Conservation (phyloP, 2,888 invertebrate species). For the Mesopsocus fuscifrons region DNA sequence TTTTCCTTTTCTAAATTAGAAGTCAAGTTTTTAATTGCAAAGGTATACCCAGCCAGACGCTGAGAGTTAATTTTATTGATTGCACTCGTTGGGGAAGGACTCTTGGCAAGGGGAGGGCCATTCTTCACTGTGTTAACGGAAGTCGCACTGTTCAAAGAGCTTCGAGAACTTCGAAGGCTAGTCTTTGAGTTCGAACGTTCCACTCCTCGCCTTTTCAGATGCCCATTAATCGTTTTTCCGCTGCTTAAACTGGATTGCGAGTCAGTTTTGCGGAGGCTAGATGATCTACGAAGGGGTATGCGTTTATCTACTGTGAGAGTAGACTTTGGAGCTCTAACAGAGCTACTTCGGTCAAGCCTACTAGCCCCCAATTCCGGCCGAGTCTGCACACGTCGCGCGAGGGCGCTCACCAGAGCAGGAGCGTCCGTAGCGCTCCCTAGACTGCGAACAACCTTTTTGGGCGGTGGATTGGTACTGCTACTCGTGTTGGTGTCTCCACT, state of each 20-base stretch:
- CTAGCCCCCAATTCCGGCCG: conserved; percentile 8
- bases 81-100: conserved; percentile 22
- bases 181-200: conserved; percentile 61
- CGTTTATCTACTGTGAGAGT: conserved; percentile 18
- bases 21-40: conserved; percentile 29
- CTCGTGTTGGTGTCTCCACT: conserved; percentile 26
- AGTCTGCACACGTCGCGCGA: conserved; percentile 19
- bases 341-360: conserved; percentile 19
- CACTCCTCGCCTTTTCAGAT: conserved; percentile 30
- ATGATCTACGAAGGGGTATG: conserved; percentile 24
- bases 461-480: conserved; percentile 20
- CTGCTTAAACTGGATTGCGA: conserved; percentile 19
- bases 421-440: conserved; percentile 12
- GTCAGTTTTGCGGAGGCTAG: conserved; percentile 25
- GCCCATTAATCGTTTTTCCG: conserved; percentile 16
- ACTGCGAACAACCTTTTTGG: conserved; percentile 8
- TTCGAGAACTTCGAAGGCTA: conserved; percentile 62
- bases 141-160: conserved; percentile 64
- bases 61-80: conserved; percentile 15
- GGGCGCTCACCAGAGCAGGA: conserved; percentile 17
- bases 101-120: conserved; percentile 28
- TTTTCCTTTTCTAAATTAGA: conserved; percentile 21
- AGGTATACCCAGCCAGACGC: conserved; percentile 27
- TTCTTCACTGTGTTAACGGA: conserved; percentile 60
- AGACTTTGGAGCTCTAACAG: conserved; percentile 15